Evolutionary conservation across 2,113 vertebrate genomes (phyloP).

Genomic region (Muntiacus reevesi): DNA sequence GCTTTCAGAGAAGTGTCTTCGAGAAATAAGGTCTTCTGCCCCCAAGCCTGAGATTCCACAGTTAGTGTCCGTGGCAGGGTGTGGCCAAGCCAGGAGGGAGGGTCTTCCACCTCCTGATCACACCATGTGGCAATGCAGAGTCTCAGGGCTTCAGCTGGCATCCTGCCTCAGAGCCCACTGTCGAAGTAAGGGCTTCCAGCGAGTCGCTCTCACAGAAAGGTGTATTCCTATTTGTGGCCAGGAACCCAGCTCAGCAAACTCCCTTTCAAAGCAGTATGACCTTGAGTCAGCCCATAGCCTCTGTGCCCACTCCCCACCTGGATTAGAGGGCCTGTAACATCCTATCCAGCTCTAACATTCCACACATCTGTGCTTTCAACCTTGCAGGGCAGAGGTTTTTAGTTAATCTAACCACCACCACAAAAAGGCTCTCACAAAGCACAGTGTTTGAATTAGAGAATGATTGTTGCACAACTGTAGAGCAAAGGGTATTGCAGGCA

Average conservation of each 20-base stretch:
- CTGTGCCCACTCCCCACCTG: background rate
- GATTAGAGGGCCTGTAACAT: background rate
- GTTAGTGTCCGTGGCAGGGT: background rate
- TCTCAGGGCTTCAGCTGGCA: background rate
- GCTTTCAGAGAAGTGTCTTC: background rate
- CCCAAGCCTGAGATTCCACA: background rate
- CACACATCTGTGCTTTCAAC: background rate
- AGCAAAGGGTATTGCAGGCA: background rate
- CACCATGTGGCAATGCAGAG: rapidly evolving
- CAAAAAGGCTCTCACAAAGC: background rate
- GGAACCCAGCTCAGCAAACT: background rate
- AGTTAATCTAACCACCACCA: background rate
- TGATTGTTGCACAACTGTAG: background rate
- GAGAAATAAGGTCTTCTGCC: background rate
- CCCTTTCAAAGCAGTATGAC: background rate
- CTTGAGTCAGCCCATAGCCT: background rate
- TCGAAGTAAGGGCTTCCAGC: background rate
- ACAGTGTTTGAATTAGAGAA: background rate
- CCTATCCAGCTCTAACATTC: background rate
- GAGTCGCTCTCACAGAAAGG: background rate
- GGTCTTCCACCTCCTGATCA: background rate
- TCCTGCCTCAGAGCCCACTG: background rate
- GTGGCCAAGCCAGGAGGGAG: background rate
- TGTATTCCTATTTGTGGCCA: background rate
- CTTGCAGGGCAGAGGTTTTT: background rate